Conservation (phyloP, 2,113 vertebrate species). For the Physeter macrocephalus region DNA sequence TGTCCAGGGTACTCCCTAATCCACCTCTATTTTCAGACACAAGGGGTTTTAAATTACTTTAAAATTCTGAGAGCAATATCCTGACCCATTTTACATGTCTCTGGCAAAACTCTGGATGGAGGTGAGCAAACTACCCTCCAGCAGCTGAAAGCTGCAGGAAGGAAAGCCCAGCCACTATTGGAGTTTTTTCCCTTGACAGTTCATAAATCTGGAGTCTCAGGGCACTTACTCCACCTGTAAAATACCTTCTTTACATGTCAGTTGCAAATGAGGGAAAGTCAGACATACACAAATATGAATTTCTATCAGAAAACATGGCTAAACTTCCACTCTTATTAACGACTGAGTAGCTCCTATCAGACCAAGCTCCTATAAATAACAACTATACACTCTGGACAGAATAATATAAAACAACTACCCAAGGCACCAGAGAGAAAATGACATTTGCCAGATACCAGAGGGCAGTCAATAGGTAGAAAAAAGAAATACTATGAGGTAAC, state of each 20-base stretch:
- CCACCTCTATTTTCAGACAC: not conserved
- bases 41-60: not conserved
- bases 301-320: not conserved
- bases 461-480: not conserved
- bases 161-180: not conserved
- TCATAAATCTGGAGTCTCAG: not conserved
- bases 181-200: not conserved
- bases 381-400: not conserved
- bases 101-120: not conserved
- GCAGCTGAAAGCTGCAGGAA: not conserved
- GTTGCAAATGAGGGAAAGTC: not conserved
- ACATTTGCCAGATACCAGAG: not conserved
- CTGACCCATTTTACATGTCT: not conserved
- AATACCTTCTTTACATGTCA: not conserved
- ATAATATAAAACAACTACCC: not conserved
- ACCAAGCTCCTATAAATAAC: not conserved
- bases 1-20: not conserved
- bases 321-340: not conserved
- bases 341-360: not conserved
- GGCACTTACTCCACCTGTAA: not conserved
- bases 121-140: not conserved
- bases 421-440: not conserved
- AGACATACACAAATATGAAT: not conserved
- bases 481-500: not conserved
- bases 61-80: not conserved